Conservation (phyloP, 2,888 invertebrate genomes). For the Proisotoma minuta region DNA sequence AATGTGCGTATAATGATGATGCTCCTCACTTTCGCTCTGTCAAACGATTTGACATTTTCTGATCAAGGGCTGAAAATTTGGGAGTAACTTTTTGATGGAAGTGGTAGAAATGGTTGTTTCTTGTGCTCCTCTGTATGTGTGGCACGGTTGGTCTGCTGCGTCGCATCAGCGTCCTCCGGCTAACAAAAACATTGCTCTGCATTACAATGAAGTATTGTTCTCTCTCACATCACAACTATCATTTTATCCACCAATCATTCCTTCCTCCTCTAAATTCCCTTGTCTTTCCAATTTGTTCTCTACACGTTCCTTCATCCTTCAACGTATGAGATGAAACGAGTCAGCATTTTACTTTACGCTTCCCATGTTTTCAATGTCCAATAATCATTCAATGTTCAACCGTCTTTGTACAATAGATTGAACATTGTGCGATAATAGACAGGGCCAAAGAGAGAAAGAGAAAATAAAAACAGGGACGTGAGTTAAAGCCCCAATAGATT, state of each 20-base stretch:
- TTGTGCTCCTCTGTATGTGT: constrained; percentile 58
- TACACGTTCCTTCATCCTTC: constrained; percentile 4
- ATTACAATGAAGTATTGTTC: constrained; percentile 14
- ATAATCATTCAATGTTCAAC: background rate
- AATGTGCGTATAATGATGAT: too few species aligned
- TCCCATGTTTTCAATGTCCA: constrained; percentile 4
- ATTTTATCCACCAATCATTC: constrained; percentile 14
- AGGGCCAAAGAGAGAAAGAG: background rate
- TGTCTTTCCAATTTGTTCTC: constrained; percentile 5
- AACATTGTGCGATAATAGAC: background rate
- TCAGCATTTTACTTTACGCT: background rate
- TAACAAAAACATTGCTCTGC: constrained; percentile 13
- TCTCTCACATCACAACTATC: constrained; percentile 8
- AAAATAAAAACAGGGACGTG: constrained; percentile 1
- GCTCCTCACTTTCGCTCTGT: too few species aligned
- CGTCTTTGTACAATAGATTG: constrained; percentile 1
- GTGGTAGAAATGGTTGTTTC: too few species aligned
- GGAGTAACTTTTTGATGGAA: too few species aligned
- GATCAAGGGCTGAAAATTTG: too few species aligned
- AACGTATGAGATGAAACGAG: constrained; percentile 1
- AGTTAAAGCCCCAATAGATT: too few species aligned
- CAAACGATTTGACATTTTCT: too few species aligned
- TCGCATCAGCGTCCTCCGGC: constrained; percentile 54
- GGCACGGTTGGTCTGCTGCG: constrained; percentile 50
- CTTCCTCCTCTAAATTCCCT: constrained; percentile 1